phyloP scores from a whole-genome alignment of 2,797 vertebrate genomes.

The Discoglossus pictus region DNA sequence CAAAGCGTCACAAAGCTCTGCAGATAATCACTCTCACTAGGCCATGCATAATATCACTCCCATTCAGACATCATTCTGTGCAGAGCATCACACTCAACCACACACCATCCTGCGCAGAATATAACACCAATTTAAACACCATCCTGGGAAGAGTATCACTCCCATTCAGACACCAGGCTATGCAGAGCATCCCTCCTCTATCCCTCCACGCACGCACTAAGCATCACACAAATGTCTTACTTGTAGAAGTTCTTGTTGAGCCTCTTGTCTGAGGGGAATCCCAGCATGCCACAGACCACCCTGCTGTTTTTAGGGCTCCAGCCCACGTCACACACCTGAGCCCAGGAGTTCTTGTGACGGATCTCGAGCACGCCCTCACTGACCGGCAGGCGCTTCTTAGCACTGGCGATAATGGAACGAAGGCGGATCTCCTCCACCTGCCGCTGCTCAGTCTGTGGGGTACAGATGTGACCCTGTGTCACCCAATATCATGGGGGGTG shows the following conservation, averaged over 20 bases:
- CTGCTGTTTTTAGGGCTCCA: conserved; percentile 86
- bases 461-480: neutral
- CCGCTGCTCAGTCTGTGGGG: conserved; percentile 75
- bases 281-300: conserved; percentile 93
- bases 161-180: neutral
- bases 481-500: neutral
- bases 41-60: neutral
- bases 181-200: rapidly evolving
- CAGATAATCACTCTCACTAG: neutral
- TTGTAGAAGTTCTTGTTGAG: conserved; percentile 94
- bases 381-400: conserved; percentile 75
- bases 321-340: conserved; percentile 85
- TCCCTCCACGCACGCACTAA: rapidly evolving
- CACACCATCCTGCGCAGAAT: neutral
- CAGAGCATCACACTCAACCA: no score
- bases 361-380: conserved; percentile 91
- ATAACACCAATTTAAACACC: neutral
- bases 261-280: conserved; percentile 88
- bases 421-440: conserved; percentile 88
- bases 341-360: conserved; percentile 81
- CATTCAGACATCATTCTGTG: no score
- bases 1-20: neutral
- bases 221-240: no score
- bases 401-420: conserved; percentile 70
- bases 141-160: neutral